Evolutionary conservation across 1,140 invertebrate genomes (phyloP), one percentile per base, ranked within the genome.

Genomic region (Pomacea maculata): DNA sequence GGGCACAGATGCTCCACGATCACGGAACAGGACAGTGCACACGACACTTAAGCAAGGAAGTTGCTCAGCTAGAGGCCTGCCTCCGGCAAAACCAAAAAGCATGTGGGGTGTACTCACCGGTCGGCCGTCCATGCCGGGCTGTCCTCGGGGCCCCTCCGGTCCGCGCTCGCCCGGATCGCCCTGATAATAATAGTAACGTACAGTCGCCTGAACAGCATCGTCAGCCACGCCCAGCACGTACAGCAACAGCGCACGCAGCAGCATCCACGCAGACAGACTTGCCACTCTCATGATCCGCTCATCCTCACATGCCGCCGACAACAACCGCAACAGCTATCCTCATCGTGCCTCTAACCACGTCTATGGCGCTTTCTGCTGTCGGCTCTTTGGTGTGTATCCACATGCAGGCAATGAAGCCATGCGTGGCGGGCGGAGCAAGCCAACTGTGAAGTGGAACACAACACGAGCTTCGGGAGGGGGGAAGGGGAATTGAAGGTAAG

Each of bases 41-140:
- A 61, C 57, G 57, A 17, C 15, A 61, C 57, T 14, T 17, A 61
- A 17, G 15, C 57, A 45, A 17, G 8, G 57, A 9, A 4, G 9
- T 8, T 6, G 34, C 3, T 45, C 2, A 45, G 34, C 34, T 4
- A 45, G 6, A 45, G 34, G 34, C 34, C 34, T 2, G 34, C 34
- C 2, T 45, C 2, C 2, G 34, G 34, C 34, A 45, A 6, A 45
- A 25, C 25, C 6, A 45, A 61, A 17, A 17, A 9, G 9, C 57
- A 61, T 61, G 57, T 61, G 57, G 75, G n/a, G 9, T 21, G 5
- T 81, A 86, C 85, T 88, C 82, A 88, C 87, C 82, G 84, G 79
- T 81, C 86, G 74, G 71, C 87, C 87, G 68, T 88, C 87, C 45
- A 78, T 65, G 12, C 87, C 87, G n/a, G 87, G 84, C n/a, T 83